Conservation (phyloP, 2,888 invertebrate species). For the Hydraecia micacea region DNA sequence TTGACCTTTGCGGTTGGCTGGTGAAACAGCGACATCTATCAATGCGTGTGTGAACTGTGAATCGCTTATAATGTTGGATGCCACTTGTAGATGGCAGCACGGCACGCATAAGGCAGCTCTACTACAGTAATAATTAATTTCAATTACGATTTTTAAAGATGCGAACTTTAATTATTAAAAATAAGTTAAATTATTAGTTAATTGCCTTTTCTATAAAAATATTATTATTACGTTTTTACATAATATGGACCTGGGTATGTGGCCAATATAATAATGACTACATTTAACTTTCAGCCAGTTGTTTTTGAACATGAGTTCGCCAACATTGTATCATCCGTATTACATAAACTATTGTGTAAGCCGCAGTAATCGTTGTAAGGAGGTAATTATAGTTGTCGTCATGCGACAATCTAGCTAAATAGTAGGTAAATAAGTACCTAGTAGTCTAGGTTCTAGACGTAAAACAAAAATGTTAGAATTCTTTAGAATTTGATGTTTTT, state of each 20-base stretch:
- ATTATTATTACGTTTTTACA: not conserved
- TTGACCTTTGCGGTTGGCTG: not conserved
- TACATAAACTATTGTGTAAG: constrained; percentile 26
- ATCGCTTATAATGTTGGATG: constrained; percentile 4
- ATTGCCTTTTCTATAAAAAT: not conserved
- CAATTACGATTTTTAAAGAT: not conserved
- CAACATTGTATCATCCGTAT: not conserved
- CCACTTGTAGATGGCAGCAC: constrained; percentile 56
- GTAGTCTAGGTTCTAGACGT: not conserved
- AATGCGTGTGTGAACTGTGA: constrained; percentile 24
- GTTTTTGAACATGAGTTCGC: not conserved
- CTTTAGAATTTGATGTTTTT: too few relatives aligned
- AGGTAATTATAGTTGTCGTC: constrained; percentile 5
- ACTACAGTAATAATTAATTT: not conserved
- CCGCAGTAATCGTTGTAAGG: not conserved
- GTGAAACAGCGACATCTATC: constrained; percentile 54
- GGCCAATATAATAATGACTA: not conserved
- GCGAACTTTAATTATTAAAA: not conserved
- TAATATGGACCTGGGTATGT: not conserved
- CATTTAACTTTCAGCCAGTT: not conserved
- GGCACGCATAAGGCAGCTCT: not conserved
- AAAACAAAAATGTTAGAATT: not conserved
- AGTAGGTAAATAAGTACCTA: too few relatives aligned
- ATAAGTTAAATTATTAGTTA: not conserved
- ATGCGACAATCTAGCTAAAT: not conserved